A percentile compares a stretch with the other conserved stretches of the same genome.
Conservation (phyloP, 2,113 vertebrate species). For the Scartelaos histophorus region DNA sequence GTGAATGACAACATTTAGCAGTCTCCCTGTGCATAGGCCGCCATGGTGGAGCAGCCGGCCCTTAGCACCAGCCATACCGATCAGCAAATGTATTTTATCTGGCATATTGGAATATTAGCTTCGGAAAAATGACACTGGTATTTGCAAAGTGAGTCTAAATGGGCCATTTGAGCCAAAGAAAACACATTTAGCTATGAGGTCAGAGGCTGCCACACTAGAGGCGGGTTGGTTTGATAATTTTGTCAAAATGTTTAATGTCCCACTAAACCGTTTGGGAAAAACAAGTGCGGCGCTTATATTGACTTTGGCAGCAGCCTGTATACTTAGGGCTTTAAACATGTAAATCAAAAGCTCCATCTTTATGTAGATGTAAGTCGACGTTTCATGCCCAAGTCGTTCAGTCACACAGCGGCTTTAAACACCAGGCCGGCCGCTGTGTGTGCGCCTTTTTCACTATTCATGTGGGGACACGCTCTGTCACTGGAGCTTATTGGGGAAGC, state of each 20-base stretch:
- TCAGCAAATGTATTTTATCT: slow-evolving; percentile 70
- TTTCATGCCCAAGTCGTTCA: slow-evolving; percentile 69
- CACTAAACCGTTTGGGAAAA: slow-evolving; percentile 88
- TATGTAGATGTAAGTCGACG: slow-evolving; percentile 78
- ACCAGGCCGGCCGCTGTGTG: background rate
- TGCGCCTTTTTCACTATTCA: background rate
- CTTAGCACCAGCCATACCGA: slow-evolving; percentile 32
- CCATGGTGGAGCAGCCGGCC: slow-evolving; percentile 42
- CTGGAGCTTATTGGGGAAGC: background rate
- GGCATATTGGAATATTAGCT: slow-evolving; percentile 77
- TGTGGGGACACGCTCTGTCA: background rate
- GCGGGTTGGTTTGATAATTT: slow-evolving; percentile 94
- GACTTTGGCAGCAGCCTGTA: slow-evolving; percentile 86
- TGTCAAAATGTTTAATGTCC: slow-evolving; percentile 95
- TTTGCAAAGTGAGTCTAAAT: slow-evolving; percentile 78
- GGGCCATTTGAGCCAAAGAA: slow-evolving; percentile 85
- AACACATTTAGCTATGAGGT: slow-evolving; percentile 96
- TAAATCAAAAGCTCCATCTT: slow-evolving; percentile 83
- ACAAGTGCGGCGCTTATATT: slow-evolving; percentile 83
- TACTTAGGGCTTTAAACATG: slow-evolving; percentile 78
- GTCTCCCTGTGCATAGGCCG: slow-evolving; percentile 48
- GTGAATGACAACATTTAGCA: slow-evolving; percentile 72
- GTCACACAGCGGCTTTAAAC: background rate
- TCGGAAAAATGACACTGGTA: slow-evolving; percentile 75
- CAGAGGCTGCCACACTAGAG: slow-evolving; percentile 89